Base-by-base conservation (phyloP, 2,888 invertebrate species). In the Chironomus riparius region DNA sequence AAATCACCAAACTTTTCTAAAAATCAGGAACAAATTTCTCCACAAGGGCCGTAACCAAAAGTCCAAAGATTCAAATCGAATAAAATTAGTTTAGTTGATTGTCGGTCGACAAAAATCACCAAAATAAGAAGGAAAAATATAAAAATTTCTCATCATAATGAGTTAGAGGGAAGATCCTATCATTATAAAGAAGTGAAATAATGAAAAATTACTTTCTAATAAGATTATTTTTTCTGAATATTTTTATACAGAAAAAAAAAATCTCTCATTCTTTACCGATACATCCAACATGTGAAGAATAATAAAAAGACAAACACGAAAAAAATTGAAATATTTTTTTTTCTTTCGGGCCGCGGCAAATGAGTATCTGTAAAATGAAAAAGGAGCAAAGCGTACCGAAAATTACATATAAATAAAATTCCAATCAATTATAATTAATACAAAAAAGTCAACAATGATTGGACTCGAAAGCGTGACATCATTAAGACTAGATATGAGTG, bases 351-450 rank as follows among this genome's bases (percentile, higher is more conserved):
- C 38, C n/a, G 56, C 65, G 65, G 65, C 65, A 65, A 65, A 38
- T 38, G 38, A 38, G 38, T 38, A 38, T 38, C 38, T 38, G 18
- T 56, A n/a, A 56, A 56, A 56, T 56, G 56, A 56, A 56, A 56
- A 62, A 65, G 65, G 47, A 69, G 47, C 15, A 69, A 47, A 15
- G 47, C 47, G 5, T 2, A 47, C 69, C 69, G 56, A 69, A 22
- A 62, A 24, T 76, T 74, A 47, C 47, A 48, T 69, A 76, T 76
- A 76, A 76, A 76, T 76, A 76, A 76, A 76, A 76, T 69, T 24
- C 69, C 69, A 76, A 76, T 76, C 76, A 76, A 76, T 76, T 76
- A 76, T 76, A 76, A 76, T 76, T 76, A 76, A 76, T 76, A 69
- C 76, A 61, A 68, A 76, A 76, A 76, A 76, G 76, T 69, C 69